These are phyloP conservation scores for Lottia gigantea DNA, from an alignment of 2,888 invertebrate species.

Conservation along the genomic window DNA sequence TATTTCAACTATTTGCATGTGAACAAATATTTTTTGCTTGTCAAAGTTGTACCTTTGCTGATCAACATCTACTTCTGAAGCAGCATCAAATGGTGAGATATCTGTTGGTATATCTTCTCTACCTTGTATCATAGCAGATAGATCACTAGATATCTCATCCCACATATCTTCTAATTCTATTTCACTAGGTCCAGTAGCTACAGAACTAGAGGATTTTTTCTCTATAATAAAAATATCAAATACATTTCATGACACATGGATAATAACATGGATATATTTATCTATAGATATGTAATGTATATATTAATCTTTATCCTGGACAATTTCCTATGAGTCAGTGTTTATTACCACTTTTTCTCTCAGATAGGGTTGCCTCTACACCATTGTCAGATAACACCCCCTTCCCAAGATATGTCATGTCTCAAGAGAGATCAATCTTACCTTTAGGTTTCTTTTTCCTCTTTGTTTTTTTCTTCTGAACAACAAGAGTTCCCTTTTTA, in stretches of 20 bases:
- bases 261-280: too few species aligned
- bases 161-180: conserved; percentile 67
- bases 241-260: too few species aligned
- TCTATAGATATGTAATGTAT: too few species aligned
- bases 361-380: too few species aligned
- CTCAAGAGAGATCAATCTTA: neutral
- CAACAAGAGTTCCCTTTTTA: conserved; percentile 64
- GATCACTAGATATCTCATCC: conserved; percentile 66
- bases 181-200: conserved; percentile 36
- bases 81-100: conserved; percentile 73
- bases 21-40: too few species aligned
- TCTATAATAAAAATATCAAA: too few species aligned
- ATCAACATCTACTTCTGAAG: conserved; percentile 84
- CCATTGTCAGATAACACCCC: too few species aligned
- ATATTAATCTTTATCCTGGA: too few species aligned
- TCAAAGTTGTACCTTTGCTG: conserved; percentile 80
- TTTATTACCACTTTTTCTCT: too few species aligned
- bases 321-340: too few species aligned
- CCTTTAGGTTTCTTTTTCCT: conserved; percentile 48
- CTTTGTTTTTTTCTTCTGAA: conserved; percentile 63
- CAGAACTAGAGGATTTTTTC: neutral
- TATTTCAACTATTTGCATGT: too few species aligned
- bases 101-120: conserved; percentile 70
- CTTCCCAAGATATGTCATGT: too few species aligned
- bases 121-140: conserved; percentile 69